Base-by-base conservation (phyloP, 2,888 invertebrate species). In the Melipona beecheii region DNA sequence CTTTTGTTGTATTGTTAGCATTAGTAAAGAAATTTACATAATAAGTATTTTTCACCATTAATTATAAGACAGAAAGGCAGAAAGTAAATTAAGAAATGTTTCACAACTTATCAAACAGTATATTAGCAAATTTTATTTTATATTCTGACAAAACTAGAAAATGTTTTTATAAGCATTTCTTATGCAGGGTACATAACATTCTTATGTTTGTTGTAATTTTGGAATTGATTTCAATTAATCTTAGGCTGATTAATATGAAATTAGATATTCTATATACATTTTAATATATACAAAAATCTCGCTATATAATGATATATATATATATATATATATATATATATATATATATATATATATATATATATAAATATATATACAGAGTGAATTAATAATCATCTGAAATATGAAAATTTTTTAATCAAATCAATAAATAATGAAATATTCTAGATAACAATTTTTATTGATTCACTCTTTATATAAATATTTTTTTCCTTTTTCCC, bases 31-130 rank as follows among this genome's bases (percentile, higher is more conserved):
- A 85, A 83, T 87, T 86, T 90, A 91, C 80, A 86, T 78, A 80
- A 89, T 90, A 91, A 90, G 91, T 91, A 88, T 91, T 90, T 91
- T 91, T 90, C 90, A 90, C 78, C 69, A 74, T 91, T 91, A 86
- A 60, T 58, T 74, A 64, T 84, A 81, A 83, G 78, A 24, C 71
- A 31, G 54, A 56, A n/a, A 54, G 54, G 4, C 31, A 36, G 24
- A 27, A 62, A 36, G 70, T 86, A 87, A 80, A 82, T 87, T 87
- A 87, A 85, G 79, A 52, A 84, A 73, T 69, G 62, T 86, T 78
- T 85, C 75, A 79, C 49, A 78, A 83, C 62, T 69, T 81, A 79
- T 62, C 27, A 68, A 43, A 43, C 58, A 78, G 36, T 66, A 66
- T 78, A 83, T 75, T 21, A 19, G 72, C 50, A 62, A 36, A 68